These are phyloP conservation scores for Gopherus flavomarginatus DNA, from an alignment of 2,113 vertebrate species.

Conservation along the genomic window DNA sequence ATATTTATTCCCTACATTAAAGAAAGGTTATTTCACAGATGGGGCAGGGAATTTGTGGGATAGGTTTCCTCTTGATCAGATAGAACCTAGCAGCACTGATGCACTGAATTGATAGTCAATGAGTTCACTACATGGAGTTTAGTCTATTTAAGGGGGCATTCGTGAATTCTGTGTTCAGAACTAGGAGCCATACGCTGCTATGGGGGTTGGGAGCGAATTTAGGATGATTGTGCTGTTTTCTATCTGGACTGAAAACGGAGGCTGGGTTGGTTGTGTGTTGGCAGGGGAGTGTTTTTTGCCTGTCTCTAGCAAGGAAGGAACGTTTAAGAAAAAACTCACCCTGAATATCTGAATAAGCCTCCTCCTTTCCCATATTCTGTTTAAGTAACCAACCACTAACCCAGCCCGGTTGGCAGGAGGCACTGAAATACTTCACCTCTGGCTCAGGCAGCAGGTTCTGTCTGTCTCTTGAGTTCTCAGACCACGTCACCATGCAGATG, in stretches of 20 bases:
- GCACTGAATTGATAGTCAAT: not conserved
- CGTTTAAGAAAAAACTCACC: not conserved
- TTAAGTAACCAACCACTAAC: not conserved
- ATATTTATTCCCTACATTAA: too few relatives aligned
- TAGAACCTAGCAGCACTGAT: not conserved
- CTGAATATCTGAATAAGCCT: not conserved
- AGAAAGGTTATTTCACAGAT: not conserved
- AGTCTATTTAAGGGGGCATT: accelerated
- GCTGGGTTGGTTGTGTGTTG: not conserved
- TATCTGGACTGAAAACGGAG: not conserved
- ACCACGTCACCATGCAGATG: not conserved
- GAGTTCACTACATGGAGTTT: not conserved
- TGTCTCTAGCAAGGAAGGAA: not conserved
- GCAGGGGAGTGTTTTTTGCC: not conserved
- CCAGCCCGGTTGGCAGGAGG: not conserved
- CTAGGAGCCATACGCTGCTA: accelerated
- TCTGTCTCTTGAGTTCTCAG: not conserved
- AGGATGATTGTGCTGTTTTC: not conserved
- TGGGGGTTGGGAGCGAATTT: accelerated
- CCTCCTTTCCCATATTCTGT: not conserved
- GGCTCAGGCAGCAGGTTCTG: too few relatives aligned
- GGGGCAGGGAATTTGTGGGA: not conserved
- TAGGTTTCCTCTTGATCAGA: not conserved
- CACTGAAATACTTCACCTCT: not conserved
- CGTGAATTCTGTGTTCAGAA: accelerated